Conservation (phyloP, 2,797 vertebrate species). For the Phoebastria nigripes region DNA sequence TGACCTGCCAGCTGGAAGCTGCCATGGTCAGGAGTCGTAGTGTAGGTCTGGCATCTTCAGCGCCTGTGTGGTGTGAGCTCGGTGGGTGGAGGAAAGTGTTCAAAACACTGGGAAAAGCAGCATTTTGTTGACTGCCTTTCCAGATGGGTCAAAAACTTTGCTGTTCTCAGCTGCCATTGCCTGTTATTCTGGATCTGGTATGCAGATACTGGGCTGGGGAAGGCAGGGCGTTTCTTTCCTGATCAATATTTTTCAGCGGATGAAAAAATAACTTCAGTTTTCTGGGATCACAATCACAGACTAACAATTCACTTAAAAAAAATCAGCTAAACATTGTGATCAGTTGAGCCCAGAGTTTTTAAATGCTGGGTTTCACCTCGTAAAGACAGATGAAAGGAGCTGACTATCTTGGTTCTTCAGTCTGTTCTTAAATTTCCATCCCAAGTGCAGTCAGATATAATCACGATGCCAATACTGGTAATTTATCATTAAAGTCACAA, state of each 20-base stretch:
- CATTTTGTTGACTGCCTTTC: background rate
- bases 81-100: background rate
- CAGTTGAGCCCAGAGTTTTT: background rate
- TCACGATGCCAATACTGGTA: slow-evolving; percentile 17
- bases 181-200: background rate
- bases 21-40: accelerated
- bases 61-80: background rate
- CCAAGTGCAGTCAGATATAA: slow-evolving; percentile 8
- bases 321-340: background rate
- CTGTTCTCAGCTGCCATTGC: background rate
- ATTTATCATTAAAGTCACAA: slow-evolving; percentile 48
- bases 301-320: background rate
- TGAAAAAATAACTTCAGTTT: background rate
- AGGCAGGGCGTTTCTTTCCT: background rate
- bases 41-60: background rate
- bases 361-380: background rate
- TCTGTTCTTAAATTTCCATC: slow-evolving; percentile 13
- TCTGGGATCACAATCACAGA: background rate
- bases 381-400: background rate
- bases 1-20: background rate
- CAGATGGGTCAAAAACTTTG: background rate
- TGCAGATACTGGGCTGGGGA: background rate
- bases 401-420: background rate
- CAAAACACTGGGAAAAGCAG: background rate
- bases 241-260: background rate